Evolutionary conservation across 2,888 invertebrate species (phyloP), one percentile per base, ranked within the genome.

Genomic region (Temnothorax ravouxi): DNA sequence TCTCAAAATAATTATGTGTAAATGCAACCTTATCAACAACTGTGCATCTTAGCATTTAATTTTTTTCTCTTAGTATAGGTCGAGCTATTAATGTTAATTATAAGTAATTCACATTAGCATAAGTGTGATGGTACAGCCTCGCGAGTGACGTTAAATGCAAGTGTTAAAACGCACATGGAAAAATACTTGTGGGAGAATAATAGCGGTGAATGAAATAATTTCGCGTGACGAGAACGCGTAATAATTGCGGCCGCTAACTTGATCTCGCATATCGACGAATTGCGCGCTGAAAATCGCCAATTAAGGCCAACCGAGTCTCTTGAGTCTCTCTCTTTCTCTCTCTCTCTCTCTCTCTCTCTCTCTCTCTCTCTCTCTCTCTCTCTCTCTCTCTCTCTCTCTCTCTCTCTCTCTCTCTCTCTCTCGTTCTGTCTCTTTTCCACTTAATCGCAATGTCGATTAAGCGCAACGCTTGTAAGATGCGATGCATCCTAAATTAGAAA

Each of bases 271-370:
- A 85, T 84, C 76, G 74, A 83, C 82, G 81, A 88, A 89, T 86
- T 83, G 72, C 84, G 74, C 84, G 66, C 62, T 86, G 84, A 88
- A 87, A 88, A 86, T 90, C 75, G 77, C 75, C 62, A 90, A 90
- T 88, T 90, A 90, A 79, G 88, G 87, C 74, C 90, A 87, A 76
- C 83, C 56, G 8, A 54, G 83, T 25, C n/a, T 61, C 34, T 29
- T 52, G 25, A 64, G 69, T 74, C 71, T 59, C 47, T 50, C 72
- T 67, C 4, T 15, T 54, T 59, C 50, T 83, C 8, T 59, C 47
- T 80, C 44, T 61, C 15, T 56, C 15, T 34, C 44, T n/a, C n/a
- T n/a, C n/a, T 74, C 71, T 59, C 47, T 50, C 72, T 67, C 4
- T 15, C 54, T 59, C 50, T 83, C 8, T 59, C n/a, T 74, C 71